Base-by-base conservation (phyloP, 1,140 invertebrate genomes). In the Callitettix versicolor region DNA sequence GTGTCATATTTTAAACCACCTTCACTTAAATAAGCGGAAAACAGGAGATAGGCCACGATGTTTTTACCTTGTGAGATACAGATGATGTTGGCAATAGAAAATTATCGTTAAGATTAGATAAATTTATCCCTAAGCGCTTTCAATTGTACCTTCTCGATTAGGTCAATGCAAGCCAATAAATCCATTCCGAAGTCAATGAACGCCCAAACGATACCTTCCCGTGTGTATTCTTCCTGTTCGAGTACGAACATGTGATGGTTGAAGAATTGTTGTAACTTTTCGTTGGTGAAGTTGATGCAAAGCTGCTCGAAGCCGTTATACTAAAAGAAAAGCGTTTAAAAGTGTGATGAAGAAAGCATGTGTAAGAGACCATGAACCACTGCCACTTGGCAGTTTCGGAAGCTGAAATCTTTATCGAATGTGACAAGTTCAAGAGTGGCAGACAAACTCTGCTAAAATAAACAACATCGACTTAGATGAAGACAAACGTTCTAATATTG, bases 131-230 rank as follows among this genome's bases (percentile, higher is more conserved):
- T 40, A 40, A 3, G 14, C 17, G 38, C 3, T 6, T 6, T n/a
- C 3, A 40, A 48, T 7, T 48, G 36, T 64, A 95, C 91, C 89
- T 95, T 95, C 79, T 96, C 92, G 74, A 96, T 95, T 61, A 96
- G 78, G 75, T 95, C 91, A 78, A 96, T 95, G 85, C 90, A 94
- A 72, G 90, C 89, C 69, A 91, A 81, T 71, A 96, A 83, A 76
- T 95, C 92, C 89, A 96, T 94, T 76, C 92, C 92, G 77, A 96
- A 95, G 83, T 95, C 91, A 74, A 95, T 95, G 79, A 95, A 95
- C 65, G 84, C 80, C 92, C 93, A 96, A 60, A 91, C 79, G 76
- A 96, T 95, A 67, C 88, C 89, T 76, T 95, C 91, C 69, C 78
- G 86, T 73, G 91, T 92, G 79, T 97, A 97, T 73, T 96, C 93